Percentiles rank a stretch among this genome's conserved stretches.
Conservation (phyloP, 2,888 invertebrate genomes). For the Rhodophaea formosa region DNA sequence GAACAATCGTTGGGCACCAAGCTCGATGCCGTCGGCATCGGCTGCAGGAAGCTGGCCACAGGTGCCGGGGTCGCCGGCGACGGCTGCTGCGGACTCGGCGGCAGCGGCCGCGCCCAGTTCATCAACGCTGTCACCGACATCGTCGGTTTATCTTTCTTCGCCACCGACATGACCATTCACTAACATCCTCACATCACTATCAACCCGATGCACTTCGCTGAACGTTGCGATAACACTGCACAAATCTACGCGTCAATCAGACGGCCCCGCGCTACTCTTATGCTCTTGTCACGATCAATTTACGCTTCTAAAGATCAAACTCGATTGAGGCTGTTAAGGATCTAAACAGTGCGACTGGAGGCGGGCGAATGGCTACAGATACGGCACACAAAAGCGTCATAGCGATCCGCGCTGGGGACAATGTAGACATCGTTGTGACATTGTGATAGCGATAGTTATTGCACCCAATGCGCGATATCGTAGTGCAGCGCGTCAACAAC, state of each 20-base stretch:
- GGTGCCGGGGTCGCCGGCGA: conserved; percentile 61
- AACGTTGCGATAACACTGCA: conserved; percentile 41
- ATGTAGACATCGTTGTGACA: conserved; percentile 70
- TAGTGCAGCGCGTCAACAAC: conserved; percentile 61
- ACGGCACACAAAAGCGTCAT: conserved; percentile 50
- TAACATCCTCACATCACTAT: conserved; percentile 77
- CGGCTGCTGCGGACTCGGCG: conserved; percentile 55
- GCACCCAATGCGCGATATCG: conserved; percentile 62
- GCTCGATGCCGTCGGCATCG: conserved; percentile 52
- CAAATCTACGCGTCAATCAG: conserved; percentile 41
- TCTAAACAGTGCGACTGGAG: conserved; percentile 45
- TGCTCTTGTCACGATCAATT: conserved; percentile 47
- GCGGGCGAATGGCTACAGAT: conserved; percentile 42
- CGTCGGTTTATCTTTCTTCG: conserved; percentile 93
- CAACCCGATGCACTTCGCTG: conserved; percentile 50
- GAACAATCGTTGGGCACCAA: conserved; percentile 63
- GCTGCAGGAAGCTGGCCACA: conserved; percentile 50
- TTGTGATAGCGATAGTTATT: conserved; percentile 74
- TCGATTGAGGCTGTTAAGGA: conserved; percentile 38
- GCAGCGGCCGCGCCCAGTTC: conserved; percentile 83
- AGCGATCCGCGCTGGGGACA: conserved; percentile 48
- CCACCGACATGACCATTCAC: conserved; percentile 81
- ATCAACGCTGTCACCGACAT: conserved; percentile 92
- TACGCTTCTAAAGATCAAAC: conserved; percentile 39
- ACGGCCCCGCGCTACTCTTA: conserved; percentile 34